Conservation (phyloP, 2,113 vertebrate genomes). For the Leuciscus idus region DNA sequence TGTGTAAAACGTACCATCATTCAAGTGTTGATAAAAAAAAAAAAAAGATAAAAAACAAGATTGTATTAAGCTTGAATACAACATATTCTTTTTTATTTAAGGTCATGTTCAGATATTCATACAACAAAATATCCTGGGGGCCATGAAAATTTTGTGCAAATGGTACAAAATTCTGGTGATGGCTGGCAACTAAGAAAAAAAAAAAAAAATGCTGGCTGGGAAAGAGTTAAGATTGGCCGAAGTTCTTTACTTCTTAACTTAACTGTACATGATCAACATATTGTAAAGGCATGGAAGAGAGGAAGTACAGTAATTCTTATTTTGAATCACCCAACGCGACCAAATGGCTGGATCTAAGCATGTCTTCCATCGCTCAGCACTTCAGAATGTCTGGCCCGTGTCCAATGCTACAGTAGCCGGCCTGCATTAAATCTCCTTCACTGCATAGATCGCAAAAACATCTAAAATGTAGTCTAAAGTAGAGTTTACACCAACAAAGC, state of each 20-base stretch:
- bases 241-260: neutral
- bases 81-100: too few species aligned
- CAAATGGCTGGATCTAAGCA: conserved; percentile 45
- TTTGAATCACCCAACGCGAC: neutral
- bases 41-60: too few species aligned
- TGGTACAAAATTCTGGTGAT: too few species aligned
- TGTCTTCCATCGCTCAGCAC: conserved; percentile 66
- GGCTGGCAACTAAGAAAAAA: too few species aligned
- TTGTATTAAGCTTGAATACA: too few species aligned
- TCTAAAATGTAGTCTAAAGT: neutral
- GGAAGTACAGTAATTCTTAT: neutral
- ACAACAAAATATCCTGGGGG: too few species aligned
- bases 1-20: too few species aligned
- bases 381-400: conserved; percentile 58
- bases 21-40: too few species aligned
- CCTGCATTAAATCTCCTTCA: conserved; percentile 11
- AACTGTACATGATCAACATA: neutral
- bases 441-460: neutral
- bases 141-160: too few species aligned
- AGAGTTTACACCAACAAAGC: neutral
- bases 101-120: too few species aligned
- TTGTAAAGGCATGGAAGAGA: neutral
- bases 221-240: neutral
- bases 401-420: conserved; percentile 52
- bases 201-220: too few species aligned